Evolutionary conservation across 2,888 invertebrate species (phyloP).

Genomic region (Hybos culiciformis): DNA sequence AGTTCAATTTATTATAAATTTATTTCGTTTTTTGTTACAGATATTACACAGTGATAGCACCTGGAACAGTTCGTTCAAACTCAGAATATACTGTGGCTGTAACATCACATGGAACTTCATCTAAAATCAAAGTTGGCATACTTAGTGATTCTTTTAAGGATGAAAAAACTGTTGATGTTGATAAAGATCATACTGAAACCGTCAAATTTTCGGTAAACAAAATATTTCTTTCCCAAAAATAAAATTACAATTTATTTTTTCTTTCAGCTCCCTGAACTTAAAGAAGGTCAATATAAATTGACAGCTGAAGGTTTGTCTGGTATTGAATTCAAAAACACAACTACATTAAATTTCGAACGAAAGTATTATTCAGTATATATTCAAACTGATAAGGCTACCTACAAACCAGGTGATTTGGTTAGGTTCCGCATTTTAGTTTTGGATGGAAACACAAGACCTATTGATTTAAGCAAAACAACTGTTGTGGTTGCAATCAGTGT

Average conservation of each 20-base stretch:
- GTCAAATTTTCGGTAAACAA: too few relatives aligned
- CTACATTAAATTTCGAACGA: slow-evolving; percentile 54
- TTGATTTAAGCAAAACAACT: slow-evolving; percentile 26
- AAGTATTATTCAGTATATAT: slow-evolving; percentile 61
- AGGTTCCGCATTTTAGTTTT: slow-evolving; percentile 58
- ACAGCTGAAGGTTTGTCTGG: slow-evolving; percentile 48
- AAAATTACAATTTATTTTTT: not conserved
- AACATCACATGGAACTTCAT: too few relatives aligned
- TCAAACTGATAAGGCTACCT: slow-evolving; percentile 85
- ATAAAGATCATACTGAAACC: too few relatives aligned
- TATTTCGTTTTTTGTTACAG: too few relatives aligned
- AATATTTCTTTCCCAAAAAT: too few relatives aligned
- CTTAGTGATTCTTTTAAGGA: too few relatives aligned
- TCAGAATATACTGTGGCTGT: too few relatives aligned
- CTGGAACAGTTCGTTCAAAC: too few relatives aligned
- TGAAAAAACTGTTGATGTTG: too few relatives aligned
- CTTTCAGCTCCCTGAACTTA: slow-evolving; percentile 18
- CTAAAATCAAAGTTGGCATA: too few relatives aligned
- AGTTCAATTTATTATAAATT: too few relatives aligned
- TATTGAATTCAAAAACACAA: slow-evolving; percentile 57
- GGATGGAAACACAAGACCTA: slow-evolving; percentile 56
- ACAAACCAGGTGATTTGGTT: slow-evolving; percentile 73
- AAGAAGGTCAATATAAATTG: slow-evolving; percentile 24
- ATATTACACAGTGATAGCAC: too few relatives aligned
- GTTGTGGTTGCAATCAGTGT: slow-evolving; percentile 22